Evolutionary conservation across 1,140 invertebrate species (phyloP), one percentile per base, ranked within the genome.

Genomic region (Habropoda laboriosa): DNA sequence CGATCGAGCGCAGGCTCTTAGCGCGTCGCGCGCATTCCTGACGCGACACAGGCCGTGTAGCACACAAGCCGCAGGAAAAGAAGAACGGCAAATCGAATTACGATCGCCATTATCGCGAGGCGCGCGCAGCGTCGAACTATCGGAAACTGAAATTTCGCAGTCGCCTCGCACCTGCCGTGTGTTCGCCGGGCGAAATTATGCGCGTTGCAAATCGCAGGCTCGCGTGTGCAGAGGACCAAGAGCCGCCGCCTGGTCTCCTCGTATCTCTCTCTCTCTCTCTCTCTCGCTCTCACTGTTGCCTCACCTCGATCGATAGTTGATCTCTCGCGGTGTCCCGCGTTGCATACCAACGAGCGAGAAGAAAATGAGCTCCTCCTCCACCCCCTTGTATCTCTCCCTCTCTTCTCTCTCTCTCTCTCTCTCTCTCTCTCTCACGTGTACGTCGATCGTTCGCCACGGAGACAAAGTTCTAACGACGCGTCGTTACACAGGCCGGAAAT

Each of bases 131-230:
- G 78, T 78, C 78, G 63, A 80, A 85, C 83, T 85, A 85, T 85
- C 82, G 83, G 82, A 80, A 85, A 84, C 83, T 85, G 83, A 85
- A 85, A 85, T 85, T 85, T 85, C 83, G 83, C 82, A 84, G 83
- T 84, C 68, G 83, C 66, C 82, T 80, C 83, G 83, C 83, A 85
- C 83, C 83, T 84, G 82, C 83, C 79, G 83, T 55, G 57, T 47
- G 63, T 58, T 58, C 71, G 55, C 82, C 71, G 61, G 47, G 67
- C 77, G 82, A 80, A 84, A 85, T 85, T 85, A 85, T 84, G 83
- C 83, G 82, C 83, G 83, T 74, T 79, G 83, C 82, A 84, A 85
- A 84, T 85, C 83, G 83, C 77, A 80, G 83, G 68, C 82, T 85
- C 77, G 83, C 83, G 83, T 85, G 82, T 78, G 53, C 68, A 66